These are phyloP conservation scores for human DNA, from an alignment of 2,113 vertebrate genomes.

Conservation along the genomic window GRCh38 chr6:129530001-129530500, in stretches of 20 bases:
- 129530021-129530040: background rate
- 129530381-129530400: background rate
- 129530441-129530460: background rate
- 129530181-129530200: background rate
- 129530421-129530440: no score
- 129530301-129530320: background rate
- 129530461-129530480: background rate
- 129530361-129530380: background rate
- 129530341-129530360: background rate
- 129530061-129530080: background rate
- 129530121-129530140: conserved; percentile 30
- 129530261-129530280: background rate
- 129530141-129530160: background rate
- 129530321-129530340: background rate
- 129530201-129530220: background rate
- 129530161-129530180: background rate
- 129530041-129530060: background rate
- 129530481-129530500: background rate
- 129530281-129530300: background rate
- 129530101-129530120: background rate
- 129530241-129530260: background rate
- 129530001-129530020: background rate
- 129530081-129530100: background rate
- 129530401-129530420: no score
- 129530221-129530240: background rate